Evolutionary conservation across 2,888 invertebrate species (phyloP).

Genomic region (Diabrotica balteata): DNA sequence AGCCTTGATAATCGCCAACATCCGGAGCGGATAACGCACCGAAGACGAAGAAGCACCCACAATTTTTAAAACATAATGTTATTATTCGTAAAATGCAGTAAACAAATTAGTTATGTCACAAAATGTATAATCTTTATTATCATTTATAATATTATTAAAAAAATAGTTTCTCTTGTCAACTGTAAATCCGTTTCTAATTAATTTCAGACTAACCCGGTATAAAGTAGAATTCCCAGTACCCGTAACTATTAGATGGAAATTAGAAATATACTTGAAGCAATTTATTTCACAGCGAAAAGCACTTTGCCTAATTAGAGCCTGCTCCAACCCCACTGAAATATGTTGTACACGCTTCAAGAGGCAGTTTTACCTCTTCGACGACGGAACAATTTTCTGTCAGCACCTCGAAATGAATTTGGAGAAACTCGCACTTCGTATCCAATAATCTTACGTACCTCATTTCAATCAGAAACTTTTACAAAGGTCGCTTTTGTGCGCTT

Average conservation of each 20-base stretch:
- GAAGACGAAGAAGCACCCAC: no score
- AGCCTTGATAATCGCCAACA: no score
- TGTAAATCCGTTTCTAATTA: no score
- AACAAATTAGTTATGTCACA: no score
- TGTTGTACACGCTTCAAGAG: constrained; percentile 28
- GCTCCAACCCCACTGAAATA: constrained; percentile 27
- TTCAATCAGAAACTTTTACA: constrained; percentile 27
- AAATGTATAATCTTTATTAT: no score
- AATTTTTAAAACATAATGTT: no score
- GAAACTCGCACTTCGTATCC: constrained; percentile 26
- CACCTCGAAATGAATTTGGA: constrained; percentile 26
- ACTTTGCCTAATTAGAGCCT: constrained; percentile 34
- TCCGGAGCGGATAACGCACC: no score
- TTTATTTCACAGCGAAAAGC: constrained; percentile 34
- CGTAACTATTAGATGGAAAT: constrained; percentile 27
- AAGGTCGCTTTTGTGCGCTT: constrained; percentile 21
- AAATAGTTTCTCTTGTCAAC: no score
- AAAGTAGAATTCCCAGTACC: constrained; percentile 5
- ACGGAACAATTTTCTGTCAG: constrained; percentile 23
- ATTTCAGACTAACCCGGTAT: no score
- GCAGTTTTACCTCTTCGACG: constrained; percentile 12
- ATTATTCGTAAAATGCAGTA: no score
- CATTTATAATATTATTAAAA: no score
- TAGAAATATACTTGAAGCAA: constrained; percentile 31
- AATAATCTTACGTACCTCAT: constrained; percentile 31